Conservation (phyloP, 2,888 invertebrate genomes). For the Cephalotes varians region DNA sequence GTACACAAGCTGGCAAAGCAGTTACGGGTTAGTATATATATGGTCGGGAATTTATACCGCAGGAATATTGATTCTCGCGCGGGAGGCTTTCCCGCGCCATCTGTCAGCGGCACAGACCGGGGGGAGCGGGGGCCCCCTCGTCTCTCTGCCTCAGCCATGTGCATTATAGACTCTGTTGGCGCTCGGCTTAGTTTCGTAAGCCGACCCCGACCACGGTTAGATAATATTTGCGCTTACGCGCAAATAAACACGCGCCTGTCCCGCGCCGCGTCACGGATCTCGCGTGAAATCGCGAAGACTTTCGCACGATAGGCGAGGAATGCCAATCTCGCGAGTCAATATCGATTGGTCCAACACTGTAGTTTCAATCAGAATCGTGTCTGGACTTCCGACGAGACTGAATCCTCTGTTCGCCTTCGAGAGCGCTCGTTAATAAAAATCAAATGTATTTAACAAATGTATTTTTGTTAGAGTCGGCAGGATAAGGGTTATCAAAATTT, state of each 20-base stretch:
- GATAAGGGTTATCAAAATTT: background rate
- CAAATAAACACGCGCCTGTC: constrained; percentile 71
- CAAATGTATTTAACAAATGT: background rate
- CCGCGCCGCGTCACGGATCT: background rate
- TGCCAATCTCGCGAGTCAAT: constrained; percentile 1
- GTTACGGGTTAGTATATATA: constrained; percentile 46
- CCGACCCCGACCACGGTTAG: constrained; percentile 65
- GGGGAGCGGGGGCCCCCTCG: background rate
- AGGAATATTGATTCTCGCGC: constrained; percentile 78
- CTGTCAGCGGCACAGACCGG: constrained; percentile 73
- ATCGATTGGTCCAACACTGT: background rate
- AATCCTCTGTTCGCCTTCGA: background rate
- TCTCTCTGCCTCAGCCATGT: constrained; percentile 40
- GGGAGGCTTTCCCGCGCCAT: constrained; percentile 76
- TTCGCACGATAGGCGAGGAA: background rate
- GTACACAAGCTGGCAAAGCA: constrained; percentile 5
- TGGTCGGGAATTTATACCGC: constrained; percentile 49
- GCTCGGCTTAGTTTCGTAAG: constrained; percentile 75
- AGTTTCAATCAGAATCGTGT: background rate
- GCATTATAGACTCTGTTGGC: constrained; percentile 66
- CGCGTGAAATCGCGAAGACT: constrained; percentile 36
- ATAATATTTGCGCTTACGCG: constrained; percentile 77
- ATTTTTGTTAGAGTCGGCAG: background rate
- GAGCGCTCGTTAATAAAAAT: background rate
- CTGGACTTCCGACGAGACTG: background rate